Percentiles rank a stretch among this genome's conserved stretches.
Evolutionary conservation across 2,797 vertebrate species (phyloP).

Genomic region (Myotis myotis): DNA sequence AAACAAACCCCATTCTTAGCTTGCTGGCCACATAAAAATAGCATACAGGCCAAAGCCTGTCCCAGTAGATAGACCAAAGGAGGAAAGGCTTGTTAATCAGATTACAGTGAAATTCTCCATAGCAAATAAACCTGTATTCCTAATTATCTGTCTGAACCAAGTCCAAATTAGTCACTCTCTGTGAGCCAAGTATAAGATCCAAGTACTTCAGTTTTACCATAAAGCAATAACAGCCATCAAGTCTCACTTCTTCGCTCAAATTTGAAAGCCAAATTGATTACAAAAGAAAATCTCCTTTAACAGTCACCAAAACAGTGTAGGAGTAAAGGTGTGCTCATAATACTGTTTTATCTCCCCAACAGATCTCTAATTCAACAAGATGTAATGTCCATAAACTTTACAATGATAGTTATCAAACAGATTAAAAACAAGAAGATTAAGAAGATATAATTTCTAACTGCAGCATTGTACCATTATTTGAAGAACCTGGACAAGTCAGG

Average conservation of each 20-base stretch:
- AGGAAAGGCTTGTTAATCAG: not conserved
- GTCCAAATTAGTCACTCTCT: slow-evolving; percentile 14
- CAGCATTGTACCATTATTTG: not conserved
- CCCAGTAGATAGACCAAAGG: not conserved
- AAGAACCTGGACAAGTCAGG: not conserved
- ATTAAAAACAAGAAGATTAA: not conserved
- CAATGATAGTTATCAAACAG: not conserved
- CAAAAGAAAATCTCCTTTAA: not conserved
- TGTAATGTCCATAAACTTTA: not conserved
- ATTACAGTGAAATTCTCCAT: not conserved
- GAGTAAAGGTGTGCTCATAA: not conserved
- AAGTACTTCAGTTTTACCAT: not conserved
- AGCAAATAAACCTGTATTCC: not conserved
- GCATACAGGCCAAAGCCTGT: not conserved
- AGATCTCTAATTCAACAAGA: slow-evolving; percentile 6
- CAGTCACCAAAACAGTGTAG: not conserved
- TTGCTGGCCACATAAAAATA: not conserved
- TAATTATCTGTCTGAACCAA: not conserved
- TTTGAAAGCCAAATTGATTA: slow-evolving; percentile 26
- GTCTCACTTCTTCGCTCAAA: not conserved
- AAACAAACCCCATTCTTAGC: not conserved
- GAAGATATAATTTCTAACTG: slow-evolving; percentile 20
- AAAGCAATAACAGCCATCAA: not conserved
- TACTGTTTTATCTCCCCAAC: not conserved
- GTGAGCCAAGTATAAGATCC: not conserved